These are phyloP conservation scores for Mercenaria mercenaria DNA, from an alignment of 1,140 invertebrate species.

Conservation along the genomic window DNA sequence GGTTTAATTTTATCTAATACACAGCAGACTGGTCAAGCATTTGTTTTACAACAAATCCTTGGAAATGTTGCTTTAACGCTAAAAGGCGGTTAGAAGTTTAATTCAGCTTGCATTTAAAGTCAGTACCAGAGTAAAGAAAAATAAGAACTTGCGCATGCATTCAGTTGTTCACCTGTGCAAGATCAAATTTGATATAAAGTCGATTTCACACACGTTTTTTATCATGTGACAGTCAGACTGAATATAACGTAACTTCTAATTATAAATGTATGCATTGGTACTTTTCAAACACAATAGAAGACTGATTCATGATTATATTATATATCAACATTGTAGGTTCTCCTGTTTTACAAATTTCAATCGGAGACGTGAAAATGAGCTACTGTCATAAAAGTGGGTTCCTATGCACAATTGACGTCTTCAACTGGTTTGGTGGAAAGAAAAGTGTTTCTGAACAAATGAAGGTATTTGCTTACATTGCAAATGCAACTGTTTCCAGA, in stretches of 20 bases:
- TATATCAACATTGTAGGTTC: background rate
- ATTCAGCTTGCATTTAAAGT: too few relatives aligned
- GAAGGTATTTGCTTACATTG: background rate
- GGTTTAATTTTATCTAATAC: too few relatives aligned
- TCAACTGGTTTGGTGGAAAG: background rate
- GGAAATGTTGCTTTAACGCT: too few relatives aligned
- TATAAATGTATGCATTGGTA: background rate
- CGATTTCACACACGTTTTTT: too few relatives aligned
- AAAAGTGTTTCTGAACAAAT: background rate
- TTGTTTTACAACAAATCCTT: too few relatives aligned
- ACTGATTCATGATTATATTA: background rate
- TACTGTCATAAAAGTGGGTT: background rate
- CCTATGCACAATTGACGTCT: background rate
- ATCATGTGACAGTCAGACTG: too few relatives aligned
- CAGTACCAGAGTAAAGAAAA: too few relatives aligned
- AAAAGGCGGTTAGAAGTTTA: too few relatives aligned
- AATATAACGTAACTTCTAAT: background rate
- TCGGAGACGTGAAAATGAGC: background rate
- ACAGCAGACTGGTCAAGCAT: too few relatives aligned
- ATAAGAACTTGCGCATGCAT: too few relatives aligned
- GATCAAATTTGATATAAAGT: background rate
- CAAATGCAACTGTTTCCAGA: too few relatives aligned
- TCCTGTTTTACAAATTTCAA: background rate
- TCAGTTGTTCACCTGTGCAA: too few relatives aligned
- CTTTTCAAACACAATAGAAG: background rate